Evolutionary conservation across 2,113 vertebrate species (phyloP).

Genomic region (Prolemur simus): DNA sequence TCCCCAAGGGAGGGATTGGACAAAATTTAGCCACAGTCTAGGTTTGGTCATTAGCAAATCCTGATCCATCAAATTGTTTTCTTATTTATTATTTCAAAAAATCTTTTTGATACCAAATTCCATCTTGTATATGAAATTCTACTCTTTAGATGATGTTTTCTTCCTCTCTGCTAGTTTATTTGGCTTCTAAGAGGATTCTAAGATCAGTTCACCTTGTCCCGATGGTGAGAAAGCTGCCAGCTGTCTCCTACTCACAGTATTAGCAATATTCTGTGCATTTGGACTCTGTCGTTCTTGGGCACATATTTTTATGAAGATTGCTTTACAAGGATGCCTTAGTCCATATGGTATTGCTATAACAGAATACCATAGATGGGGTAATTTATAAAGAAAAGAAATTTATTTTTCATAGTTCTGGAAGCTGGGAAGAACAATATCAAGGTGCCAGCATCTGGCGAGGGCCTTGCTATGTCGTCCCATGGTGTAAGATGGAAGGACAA

Average conservation of each 20-base stretch:
- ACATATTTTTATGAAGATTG: slow-evolving; percentile 69
- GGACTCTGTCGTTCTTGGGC: slow-evolving; percentile 63
- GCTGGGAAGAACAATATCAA: neutral
- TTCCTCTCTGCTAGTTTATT: slow-evolving; percentile 59
- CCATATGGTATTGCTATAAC: neutral
- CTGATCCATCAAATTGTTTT: neutral
- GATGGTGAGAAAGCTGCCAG: slow-evolving; percentile 70
- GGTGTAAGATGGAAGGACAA: neutral
- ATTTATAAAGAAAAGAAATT: neutral
- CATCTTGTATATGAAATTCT: slow-evolving; percentile 16
- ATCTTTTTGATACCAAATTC: neutral
- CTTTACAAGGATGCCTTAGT: slow-evolving; percentile 48
- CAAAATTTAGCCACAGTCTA: neutral
- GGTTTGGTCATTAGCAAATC: neutral
- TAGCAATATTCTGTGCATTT: slow-evolving; percentile 76
- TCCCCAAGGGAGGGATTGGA: neutral
- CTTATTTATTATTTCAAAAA: neutral
- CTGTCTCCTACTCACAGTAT: slow-evolving; percentile 62
- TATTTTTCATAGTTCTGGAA: neutral
- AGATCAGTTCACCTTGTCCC: slow-evolving; percentile 72
- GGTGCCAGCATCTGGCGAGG: neutral
- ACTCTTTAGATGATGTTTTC: slow-evolving; percentile 24
- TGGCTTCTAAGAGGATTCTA: slow-evolving; percentile 57
- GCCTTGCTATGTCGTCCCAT: neutral
- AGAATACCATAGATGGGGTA: neutral